Percentiles rank a stretch among this genome's conserved stretches.
phyloP scores from a whole-genome alignment of 37 sponge, comb jelly and placozoan genomes.

The Tethya wilhelma region DNA sequence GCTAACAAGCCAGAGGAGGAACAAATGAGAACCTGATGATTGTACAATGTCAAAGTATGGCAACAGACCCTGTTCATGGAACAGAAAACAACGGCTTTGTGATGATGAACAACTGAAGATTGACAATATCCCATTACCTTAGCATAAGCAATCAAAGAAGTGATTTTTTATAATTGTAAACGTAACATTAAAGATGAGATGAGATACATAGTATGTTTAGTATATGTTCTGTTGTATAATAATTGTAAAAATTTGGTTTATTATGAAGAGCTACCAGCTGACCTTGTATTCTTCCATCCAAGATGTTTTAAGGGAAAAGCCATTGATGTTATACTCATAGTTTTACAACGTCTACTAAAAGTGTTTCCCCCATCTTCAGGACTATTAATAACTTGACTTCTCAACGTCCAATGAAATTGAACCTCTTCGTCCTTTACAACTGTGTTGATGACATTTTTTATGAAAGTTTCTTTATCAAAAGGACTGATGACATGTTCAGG shows the following conservation, averaged over 20 bases:
- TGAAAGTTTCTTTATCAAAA: constrained; percentile 1
- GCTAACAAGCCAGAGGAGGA: constrained; percentile 36
- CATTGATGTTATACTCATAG: constrained; percentile 41
- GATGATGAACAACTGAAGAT: constrained; percentile 14
- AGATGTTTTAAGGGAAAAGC: constrained; percentile 38
- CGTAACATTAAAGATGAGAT: no score
- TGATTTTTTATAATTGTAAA: neutral
- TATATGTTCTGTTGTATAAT: no score
- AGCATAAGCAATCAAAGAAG: constrained; percentile 4
- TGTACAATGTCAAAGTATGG: constrained; percentile 10
- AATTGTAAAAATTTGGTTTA: no score
- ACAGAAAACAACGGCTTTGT: constrained; percentile 2
- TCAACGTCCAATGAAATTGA: constrained; percentile 44
- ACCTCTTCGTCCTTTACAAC: constrained; percentile 32
- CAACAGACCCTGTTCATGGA: constrained; percentile 23
- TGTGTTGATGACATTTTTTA: constrained; percentile 9
- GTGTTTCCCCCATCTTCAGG: neutral
- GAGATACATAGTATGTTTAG: no score
- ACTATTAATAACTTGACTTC: constrained; percentile 6
- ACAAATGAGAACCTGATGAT: constrained; percentile 45
- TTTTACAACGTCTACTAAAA: no score
- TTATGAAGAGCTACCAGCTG: no score
- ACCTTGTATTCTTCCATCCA: constrained; percentile 46
- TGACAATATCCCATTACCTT: constrained; percentile 24
- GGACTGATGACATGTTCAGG: neutral